A percentile compares a stretch with the other conserved stretches of the same genome.
phyloP scores from a whole-genome alignment of 1,140 invertebrate species.

The Berghia stephanieae region DNA sequence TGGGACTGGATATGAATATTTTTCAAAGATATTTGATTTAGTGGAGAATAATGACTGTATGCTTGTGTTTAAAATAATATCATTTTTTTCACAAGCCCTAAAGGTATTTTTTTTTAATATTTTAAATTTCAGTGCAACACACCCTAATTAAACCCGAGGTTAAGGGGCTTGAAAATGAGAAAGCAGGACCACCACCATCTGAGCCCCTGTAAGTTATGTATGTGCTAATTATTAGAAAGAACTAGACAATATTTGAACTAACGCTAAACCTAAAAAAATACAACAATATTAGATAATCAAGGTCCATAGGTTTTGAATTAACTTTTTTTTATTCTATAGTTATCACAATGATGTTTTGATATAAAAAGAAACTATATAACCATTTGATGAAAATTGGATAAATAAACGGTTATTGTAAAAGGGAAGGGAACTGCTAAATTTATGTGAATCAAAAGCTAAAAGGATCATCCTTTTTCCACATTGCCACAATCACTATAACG shows the following conservation, averaged over 20 bases:
- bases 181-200: conserved; percentile 56
- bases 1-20: not conserved
- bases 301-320: not conserved
- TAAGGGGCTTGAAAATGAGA: conserved; percentile 63
- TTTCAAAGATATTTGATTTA: not conserved
- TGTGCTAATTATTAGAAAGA: not conserved
- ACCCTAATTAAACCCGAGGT: conserved; percentile 62
- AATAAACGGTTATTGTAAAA: no score
- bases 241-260: not conserved
- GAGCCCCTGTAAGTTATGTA: conserved; percentile 55
- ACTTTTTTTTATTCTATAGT: not conserved
- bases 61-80: not conserved
- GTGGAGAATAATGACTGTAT: not conserved
- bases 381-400: not conserved
- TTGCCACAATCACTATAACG: not conserved
- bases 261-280: not conserved
- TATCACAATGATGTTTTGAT: not conserved
- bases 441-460: no score
- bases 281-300: no score
- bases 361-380: not conserved
- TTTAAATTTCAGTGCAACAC: conserved; percentile 59
- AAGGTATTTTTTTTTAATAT: not conserved
- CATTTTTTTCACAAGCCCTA: not conserved
- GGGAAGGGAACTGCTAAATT: no score
- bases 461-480: not conserved